These are phyloP conservation scores for Spheniscus humboldti DNA, from an alignment of 2,797 vertebrate genomes.

Conservation along the genomic window DNA sequence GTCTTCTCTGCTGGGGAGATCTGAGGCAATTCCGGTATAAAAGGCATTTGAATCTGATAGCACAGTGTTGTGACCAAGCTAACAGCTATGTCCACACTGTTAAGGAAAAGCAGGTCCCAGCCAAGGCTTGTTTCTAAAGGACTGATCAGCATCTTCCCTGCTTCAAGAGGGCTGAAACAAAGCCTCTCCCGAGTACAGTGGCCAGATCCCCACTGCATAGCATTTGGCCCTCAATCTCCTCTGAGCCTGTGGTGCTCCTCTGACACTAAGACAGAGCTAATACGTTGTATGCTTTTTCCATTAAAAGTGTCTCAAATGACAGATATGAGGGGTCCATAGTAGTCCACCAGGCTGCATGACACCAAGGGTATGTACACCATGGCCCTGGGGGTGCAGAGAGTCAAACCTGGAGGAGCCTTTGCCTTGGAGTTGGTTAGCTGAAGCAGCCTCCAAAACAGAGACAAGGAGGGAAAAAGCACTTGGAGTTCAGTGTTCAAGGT, in stretches of 20 bases:
- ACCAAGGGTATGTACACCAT: neutral
- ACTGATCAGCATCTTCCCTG: neutral
- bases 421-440: neutral
- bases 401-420: neutral
- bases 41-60: neutral
- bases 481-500: neutral
- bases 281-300: neutral
- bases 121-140: neutral
- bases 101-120: neutral
- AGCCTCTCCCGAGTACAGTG: rapidly evolving
- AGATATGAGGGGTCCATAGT: no score
- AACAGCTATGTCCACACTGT: neutral
- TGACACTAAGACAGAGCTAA: neutral
- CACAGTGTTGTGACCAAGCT: neutral
- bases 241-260: neutral
- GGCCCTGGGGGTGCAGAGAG: neutral
- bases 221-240: neutral
- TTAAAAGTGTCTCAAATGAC: neutral
- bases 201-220: neutral
- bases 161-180: neutral
- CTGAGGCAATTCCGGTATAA: neutral
- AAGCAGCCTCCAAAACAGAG: neutral
- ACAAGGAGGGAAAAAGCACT: neutral
- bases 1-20: neutral
- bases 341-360: neutral